A percentile compares a stretch with the other conserved stretches of the same genome.
Conservation (phyloP, 2,113 vertebrate genomes). For the Macaca nemestrina region DNA sequence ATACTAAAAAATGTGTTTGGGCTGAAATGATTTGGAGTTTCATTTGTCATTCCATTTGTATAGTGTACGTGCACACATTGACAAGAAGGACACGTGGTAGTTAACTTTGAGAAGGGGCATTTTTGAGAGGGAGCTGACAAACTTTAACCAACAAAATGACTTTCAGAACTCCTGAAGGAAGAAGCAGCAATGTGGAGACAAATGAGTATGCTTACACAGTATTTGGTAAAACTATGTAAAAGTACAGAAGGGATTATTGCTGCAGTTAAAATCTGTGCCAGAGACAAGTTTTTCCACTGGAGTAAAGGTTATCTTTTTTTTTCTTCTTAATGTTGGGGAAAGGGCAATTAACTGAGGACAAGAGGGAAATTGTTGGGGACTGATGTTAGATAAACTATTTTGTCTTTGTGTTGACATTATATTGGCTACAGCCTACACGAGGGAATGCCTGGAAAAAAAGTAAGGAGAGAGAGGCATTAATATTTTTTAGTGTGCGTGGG, state of each 20-base stretch:
- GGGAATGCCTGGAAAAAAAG: constrained; percentile 87
- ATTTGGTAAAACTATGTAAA: constrained; percentile 79
- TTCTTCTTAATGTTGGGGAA: constrained; percentile 41
- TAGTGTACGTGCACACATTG: background rate
- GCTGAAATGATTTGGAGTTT: constrained; percentile 43
- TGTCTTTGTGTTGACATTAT: constrained; percentile 97
- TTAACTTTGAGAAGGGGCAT: constrained; percentile 48
- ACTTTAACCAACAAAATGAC: constrained; percentile 58
- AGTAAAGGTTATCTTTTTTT: constrained; percentile 82
- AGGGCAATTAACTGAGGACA: constrained; percentile 67
- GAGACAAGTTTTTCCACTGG: constrained; percentile 79
- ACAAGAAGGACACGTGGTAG: background rate
- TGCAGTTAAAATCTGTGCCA: constrained; percentile 80
- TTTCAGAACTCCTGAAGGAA: constrained; percentile 15
- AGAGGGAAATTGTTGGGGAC: constrained; percentile 72
- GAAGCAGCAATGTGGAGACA: constrained; percentile 1
- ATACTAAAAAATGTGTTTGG: constrained; percentile 25
- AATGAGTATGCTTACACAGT: constrained; percentile 29
- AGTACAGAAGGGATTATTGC: constrained; percentile 32
- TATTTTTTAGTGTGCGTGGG: constrained; percentile 93
- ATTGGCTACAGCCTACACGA: constrained; percentile 89
- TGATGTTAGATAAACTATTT: constrained; percentile 98
- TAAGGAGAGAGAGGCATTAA: constrained; percentile 89
- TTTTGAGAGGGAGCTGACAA: constrained; percentile 55
- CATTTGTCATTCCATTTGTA: constrained; percentile 26